phyloP scores from a whole-genome alignment of 2,888 invertebrate species.

The Aspidiotus destructor region DNA sequence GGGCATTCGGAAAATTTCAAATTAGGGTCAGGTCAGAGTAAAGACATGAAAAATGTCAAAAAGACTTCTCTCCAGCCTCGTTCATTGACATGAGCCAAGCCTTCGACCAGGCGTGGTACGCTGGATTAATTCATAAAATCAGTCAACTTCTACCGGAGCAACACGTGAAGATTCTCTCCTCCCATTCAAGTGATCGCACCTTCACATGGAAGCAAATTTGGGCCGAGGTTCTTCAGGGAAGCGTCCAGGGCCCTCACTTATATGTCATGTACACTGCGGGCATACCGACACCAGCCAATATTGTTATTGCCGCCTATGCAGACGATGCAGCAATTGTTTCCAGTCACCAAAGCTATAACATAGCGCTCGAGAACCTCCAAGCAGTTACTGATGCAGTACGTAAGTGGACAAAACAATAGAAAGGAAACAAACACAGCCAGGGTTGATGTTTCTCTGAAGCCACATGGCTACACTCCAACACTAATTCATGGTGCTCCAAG shows the following conservation, averaged over 20 bases:
- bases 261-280: background rate
- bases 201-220: conserved; percentile 1
- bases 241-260: background rate
- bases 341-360: background rate
- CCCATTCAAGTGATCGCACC: background rate
- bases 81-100: conserved; percentile 3
- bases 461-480: background rate
- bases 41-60: too few relatives aligned
- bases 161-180: background rate
- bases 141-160: background rate
- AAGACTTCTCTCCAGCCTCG: background rate
- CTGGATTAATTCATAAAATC: conserved; percentile 1
- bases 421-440: background rate
- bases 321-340: background rate
- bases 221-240: background rate
- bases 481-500: too few relatives aligned
- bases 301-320: background rate
- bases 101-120: background rate
- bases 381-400: background rate
- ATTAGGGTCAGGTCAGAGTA: too few relatives aligned
- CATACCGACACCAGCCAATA: background rate
- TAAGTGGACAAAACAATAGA: background rate
- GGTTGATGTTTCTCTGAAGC: background rate
- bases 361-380: background rate
- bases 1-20: too few relatives aligned